These are phyloP conservation scores for Parus major DNA, from an alignment of 2,113 vertebrate genomes.

Conservation along the genomic window DNA sequence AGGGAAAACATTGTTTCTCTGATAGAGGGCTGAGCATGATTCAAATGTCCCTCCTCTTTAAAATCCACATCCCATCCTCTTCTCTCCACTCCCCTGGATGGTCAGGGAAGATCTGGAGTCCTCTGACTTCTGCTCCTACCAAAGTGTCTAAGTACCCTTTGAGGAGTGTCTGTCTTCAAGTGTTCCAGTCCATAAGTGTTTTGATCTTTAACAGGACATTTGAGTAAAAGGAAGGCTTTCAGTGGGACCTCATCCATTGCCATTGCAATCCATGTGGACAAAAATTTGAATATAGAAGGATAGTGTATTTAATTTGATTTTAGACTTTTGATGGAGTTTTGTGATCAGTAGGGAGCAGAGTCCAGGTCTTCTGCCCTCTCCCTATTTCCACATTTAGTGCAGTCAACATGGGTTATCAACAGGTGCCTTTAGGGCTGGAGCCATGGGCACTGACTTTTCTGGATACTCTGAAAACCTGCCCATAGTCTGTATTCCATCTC, in stretches of 20 bases:
- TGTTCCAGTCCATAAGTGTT: background rate
- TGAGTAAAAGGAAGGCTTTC: background rate
- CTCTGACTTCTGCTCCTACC: background rate
- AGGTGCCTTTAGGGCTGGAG: background rate
- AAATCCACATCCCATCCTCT: background rate
- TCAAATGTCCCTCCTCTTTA: background rate
- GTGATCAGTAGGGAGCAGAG: background rate
- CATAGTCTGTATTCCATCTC: background rate
- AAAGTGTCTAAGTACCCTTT: background rate
- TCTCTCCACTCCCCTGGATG: background rate
- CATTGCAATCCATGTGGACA: background rate
- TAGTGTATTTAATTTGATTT: background rate
- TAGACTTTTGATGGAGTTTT: background rate
- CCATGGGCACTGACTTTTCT: background rate
- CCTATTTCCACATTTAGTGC: background rate
- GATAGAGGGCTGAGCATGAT: background rate
- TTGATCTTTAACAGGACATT: background rate
- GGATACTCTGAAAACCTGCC: background rate
- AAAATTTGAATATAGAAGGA: background rate
- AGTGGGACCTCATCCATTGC: background rate
- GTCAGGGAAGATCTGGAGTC: background rate
- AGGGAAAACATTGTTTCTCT: background rate
- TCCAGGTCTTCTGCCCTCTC: background rate
- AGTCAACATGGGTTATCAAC: background rate
- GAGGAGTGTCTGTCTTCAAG: background rate